Evolutionary conservation across 1,140 invertebrate species (phyloP).

Genomic region (Platyscapa corneri): DNA sequence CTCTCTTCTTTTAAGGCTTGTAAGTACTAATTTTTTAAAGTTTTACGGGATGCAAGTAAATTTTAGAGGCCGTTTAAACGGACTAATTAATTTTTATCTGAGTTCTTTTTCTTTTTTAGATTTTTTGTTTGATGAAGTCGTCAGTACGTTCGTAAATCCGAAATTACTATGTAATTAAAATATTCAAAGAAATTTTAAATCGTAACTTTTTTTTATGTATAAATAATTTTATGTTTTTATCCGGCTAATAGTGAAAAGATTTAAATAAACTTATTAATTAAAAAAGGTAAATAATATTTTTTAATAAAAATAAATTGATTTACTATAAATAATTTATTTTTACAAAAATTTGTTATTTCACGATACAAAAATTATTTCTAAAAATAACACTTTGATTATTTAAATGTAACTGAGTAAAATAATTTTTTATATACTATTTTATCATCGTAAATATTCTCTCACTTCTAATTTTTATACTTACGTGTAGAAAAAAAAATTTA

Average conservation of each 20-base stretch:
- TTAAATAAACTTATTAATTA: too few species aligned
- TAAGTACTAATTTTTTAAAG: constrained; percentile 26
- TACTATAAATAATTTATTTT: too few species aligned
- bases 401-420: too few species aligned
- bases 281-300: too few species aligned
- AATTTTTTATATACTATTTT: not conserved
- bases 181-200: constrained; percentile 11
- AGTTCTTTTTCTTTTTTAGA: constrained; percentile 14
- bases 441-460: not conserved
- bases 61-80: constrained; percentile 12
- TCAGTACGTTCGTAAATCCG: not conserved
- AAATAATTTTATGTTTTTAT: not conserved
- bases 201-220: not conserved
- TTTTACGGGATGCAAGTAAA: not conserved
- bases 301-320: too few species aligned
- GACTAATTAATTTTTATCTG: constrained; percentile 49
- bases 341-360: too few species aligned
- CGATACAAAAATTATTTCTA: too few species aligned
- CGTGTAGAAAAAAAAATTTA: not conserved
- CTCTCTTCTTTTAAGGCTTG: not conserved
- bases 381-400: too few species aligned
- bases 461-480: not conserved
- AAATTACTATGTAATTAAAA: not conserved
- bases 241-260: not conserved
- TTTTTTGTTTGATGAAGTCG: not conserved